Evolutionary conservation across 2,888 invertebrate genomes (phyloP), one percentile per base, ranked within the genome.

Genomic region (Alloplasta piceator): DNA sequence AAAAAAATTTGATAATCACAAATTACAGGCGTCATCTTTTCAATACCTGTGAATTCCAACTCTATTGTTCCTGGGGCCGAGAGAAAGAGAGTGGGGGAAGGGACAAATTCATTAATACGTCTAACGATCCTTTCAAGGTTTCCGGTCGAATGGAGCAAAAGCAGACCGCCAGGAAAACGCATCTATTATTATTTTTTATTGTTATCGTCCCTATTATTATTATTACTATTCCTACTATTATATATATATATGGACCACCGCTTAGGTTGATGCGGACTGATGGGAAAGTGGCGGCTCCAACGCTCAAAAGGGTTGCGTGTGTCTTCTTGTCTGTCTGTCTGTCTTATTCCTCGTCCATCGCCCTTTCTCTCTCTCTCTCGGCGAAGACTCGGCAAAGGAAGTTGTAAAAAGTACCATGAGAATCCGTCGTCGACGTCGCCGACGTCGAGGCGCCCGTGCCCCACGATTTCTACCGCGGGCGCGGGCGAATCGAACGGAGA

Each of bases 271-370:
- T 43, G 63, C 41, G 41, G 38, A 5, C 68, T 64, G 60, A 75
- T 78, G 81, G 75, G 81, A 78, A 78, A 78, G 60, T 41, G 70
- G 77, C 81, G 81, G 77, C 77, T 50, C 70, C 39, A 64, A 58
- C 10, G 39, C 78, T 81, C 81, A 81, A 78, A 81, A 81, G 81
- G 71, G 78, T 78, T 81, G 81, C 74, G 78, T 71, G 81, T 74
- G 71, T 72, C 61, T 82, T 78, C 64, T 78, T 78, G 73, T 55
- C 78, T 48, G 67, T 67, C 63, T 14, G 73, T 66, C 55, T 48
- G 56, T 41, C 55, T 50, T 26, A 50, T 78, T 70, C 64, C 43
- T 10, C 10, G 43, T 43, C 43, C 39, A 43, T 76, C 60, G 56
- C 64, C 63, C 52, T 66, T 66, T 60, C 55, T 63, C 61, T 60